Evolutionary conservation across 2,113 vertebrate species (phyloP), one percentile per base, ranked within the genome.

Genomic region (Oryzias woworae): DNA sequence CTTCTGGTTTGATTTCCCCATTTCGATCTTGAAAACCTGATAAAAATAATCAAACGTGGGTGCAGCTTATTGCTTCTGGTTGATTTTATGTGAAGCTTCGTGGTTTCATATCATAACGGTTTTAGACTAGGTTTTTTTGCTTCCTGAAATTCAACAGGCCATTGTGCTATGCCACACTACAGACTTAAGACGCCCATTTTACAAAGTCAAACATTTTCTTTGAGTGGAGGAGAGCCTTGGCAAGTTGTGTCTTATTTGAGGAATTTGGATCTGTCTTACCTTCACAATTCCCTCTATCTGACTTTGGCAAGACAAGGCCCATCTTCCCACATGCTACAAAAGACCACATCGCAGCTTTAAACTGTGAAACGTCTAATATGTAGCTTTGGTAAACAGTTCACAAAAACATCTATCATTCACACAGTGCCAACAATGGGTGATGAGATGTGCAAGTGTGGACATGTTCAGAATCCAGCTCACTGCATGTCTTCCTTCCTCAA

Each of bases 231-330:
- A 58, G 24, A 73, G 82, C 44, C 69, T 68, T 71, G 66, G 86
- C 89, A 78, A 89, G 91, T 92, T 78, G 82, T 85, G 87, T 83
- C 89, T 78, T 67, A 87, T 90, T 85, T 75, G 53, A 87, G 89
- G 88, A 90, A 90, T 89, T 83, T 51, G 62, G 31, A 75, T 66
- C 73, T 61, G 77, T 80, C 75, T 84, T 56, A 48, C 24, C 55
- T 75, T 61, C 49, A 63, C 66, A 73, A 47, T 69, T 49, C 68
- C 53, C 69, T 43, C 14, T 45, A 42, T 77, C 62, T 65, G 3
- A 16, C 14, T 45, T 46, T 48, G 49, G 6, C 22, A 7, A 41
- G 24, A 5, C 57, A 67, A 10, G 74, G 57, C 71, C 64, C 45
- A 43, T 48, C 61, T 62, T 67, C 46, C 23, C 24, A 23, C 31